Evolutionary conservation across 2,888 invertebrate genomes (phyloP), one percentile per base, ranked within the genome.

Genomic region (Branchellion lobata): DNA sequence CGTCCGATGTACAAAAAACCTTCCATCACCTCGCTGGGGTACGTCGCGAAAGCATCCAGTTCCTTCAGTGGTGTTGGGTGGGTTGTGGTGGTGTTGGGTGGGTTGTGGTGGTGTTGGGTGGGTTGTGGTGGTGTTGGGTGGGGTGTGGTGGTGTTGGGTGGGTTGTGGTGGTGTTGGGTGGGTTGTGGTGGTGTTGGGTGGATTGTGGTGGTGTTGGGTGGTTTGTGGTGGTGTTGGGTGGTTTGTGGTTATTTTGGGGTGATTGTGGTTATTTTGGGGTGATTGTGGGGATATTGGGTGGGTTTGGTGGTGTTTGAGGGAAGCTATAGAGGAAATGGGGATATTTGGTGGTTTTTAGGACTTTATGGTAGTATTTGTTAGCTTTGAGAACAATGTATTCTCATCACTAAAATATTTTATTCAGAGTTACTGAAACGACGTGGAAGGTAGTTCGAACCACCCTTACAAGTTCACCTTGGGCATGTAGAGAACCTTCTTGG

Each of bases 401-500:
- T n/a, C n/a, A n/a, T n/a, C n/a, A n/a, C n/a, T n/a, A n/a, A n/a
- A n/a, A n/a, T n/a, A n/a, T n/a, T n/a, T n/a, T n/a, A n/a, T n/a
- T n/a, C n/a, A n/a, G n/a, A n/a, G n/a, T n/a, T n/a, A n/a, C n/a
- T n/a, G n/a, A n/a, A n/a, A n/a, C n/a, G n/a, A n/a, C n/a, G n/a
- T n/a, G n/a, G n/a, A n/a, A n/a, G n/a, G n/a, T n/a, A n/a, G n/a
- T n/a, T n/a, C n/a, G n/a, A n/a, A n/a, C n/a, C n/a, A n/a, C n/a
- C n/a, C n/a, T n/a, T n/a, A n/a, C n/a, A n/a, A n/a, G n/a, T n/a
- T n/a, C n/a, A 87, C 87, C 84, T 84, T 84, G 57, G 87, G 87
- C 85, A 87, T 86, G 81, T 84, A 87, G n/a, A 88, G 83, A 29
- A 87, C 86, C 82, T 87, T 86, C 82, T 87, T 87, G 51, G 87